Base-by-base conservation (phyloP, 2,797 vertebrate species). In the Oreochromis mossambicus region DNA sequence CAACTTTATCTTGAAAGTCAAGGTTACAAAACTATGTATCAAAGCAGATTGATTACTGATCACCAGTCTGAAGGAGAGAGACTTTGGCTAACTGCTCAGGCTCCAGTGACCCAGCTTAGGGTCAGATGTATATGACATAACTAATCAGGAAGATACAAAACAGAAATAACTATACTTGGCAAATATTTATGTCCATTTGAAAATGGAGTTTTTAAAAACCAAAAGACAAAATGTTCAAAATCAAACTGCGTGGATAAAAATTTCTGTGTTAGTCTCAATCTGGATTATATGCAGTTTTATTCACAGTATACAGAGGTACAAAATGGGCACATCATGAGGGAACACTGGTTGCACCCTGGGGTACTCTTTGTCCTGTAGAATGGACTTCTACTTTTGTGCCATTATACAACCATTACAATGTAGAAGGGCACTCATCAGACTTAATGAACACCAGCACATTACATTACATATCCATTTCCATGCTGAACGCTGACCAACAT, bases 1-100 rank as follows among this genome's bases (percentile, higher is more conserved):
- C 95, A 97, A 96, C 97, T 97, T 96, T 95, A 97, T 96, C 94
- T 95, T 96, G 92, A 96, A 96, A 96, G 96, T 94, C 95, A 96
- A 95, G 92, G 96, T 97, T 97, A 96, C 96, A 93, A 96, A 96
- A 96, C 95, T 92, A 94, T 95, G 95, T 94, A 95, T 95, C 94
- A 94, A 95, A 95, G 93, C 86, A 93, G 94, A 97, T 94, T 95
- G 96, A 97, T 96, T 95, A 96, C 93, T 95, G 94, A 96, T 95
- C 94, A 94, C 84, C 82, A 68, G 77, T 86, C 83, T 89, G 89
- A 63, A 79, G 92, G 85, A 90, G 89, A 87, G 82, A 86, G 61
- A 79, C 86, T 88, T 76, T 85, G 84, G 86, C 82, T 88, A 87
- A 90, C 83, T 52, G 51, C 78, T 90, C 78, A 5, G 24, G 73